Evolutionary conservation across 2,797 vertebrate genomes (phyloP).

Genomic region (Sebastes melanostomus): DNA sequence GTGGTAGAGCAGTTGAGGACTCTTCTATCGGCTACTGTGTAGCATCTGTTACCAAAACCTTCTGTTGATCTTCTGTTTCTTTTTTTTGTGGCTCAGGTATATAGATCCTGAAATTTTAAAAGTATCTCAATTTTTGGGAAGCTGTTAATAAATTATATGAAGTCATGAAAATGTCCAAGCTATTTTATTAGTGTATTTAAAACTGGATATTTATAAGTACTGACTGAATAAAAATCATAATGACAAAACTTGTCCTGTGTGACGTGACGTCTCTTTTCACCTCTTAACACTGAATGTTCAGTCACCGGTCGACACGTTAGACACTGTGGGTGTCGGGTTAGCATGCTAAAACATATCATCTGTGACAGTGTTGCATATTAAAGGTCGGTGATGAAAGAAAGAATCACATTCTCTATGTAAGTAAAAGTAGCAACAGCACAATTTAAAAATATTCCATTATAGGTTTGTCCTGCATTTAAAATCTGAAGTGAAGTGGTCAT

Average conservation of each 20-base stretch:
- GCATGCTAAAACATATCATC: not conserved
- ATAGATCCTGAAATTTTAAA: conserved; percentile 71
- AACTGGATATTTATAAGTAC: conserved; percentile 89
- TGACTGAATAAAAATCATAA: conserved; percentile 74
- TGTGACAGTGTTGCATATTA: not conserved
- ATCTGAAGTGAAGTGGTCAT: not conserved
- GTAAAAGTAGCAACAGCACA: not conserved
- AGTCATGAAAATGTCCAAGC: conserved; percentile 80
- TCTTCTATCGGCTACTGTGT: conserved; percentile 85
- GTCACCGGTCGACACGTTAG: not conserved
- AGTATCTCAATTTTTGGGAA: conserved; percentile 84
- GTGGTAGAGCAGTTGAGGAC: conserved; percentile 16
- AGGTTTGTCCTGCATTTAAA: no score
- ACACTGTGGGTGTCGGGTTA: not conserved
- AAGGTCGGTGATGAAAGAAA: not conserved
- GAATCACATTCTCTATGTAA: not conserved
- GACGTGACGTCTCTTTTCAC: not conserved
- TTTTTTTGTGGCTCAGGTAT: conserved; percentile 77
- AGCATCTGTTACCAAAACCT: conserved; percentile 73
- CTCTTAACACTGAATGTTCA: not conserved
- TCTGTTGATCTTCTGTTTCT: conserved; percentile 60
- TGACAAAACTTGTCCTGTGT: conserved; percentile 17
- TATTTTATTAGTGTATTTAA: conserved; percentile 93
- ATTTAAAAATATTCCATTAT: no score
- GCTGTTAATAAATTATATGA: conserved; percentile 55